Evolutionary conservation across 1,140 invertebrate genomes (phyloP).

Genomic region (Diorhabda carinulata): DNA sequence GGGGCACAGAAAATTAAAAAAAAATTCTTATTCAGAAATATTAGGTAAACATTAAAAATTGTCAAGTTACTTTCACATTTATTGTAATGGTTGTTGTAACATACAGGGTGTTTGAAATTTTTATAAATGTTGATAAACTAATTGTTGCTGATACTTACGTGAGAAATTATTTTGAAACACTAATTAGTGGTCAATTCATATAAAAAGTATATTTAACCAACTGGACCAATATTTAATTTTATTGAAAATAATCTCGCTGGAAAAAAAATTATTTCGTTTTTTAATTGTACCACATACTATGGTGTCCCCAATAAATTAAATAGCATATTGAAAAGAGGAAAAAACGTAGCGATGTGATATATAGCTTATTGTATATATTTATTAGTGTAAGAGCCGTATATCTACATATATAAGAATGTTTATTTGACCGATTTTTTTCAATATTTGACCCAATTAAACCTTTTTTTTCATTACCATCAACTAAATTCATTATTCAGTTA

Average conservation of each 20-base stretch:
- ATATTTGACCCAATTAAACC: not conserved
- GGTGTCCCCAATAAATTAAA: constrained; percentile 22
- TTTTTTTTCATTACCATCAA: not conserved
- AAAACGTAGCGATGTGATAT: constrained; percentile 37
- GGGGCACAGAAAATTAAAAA: too few relatives aligned
- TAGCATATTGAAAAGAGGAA: constrained; percentile 23
- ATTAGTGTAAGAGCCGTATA: constrained; percentile 31
- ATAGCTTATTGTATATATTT: constrained; percentile 39
- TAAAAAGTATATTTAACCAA: not conserved
- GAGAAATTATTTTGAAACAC: not conserved
- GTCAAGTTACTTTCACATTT: too few relatives aligned
- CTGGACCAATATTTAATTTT: constrained; percentile 24
- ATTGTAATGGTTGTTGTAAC: too few relatives aligned
- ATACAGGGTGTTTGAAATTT: too few relatives aligned
- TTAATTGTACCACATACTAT: constrained; percentile 9
- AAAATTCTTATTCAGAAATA: too few relatives aligned
- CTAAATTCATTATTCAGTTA: not conserved
- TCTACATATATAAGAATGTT: constrained; percentile 5
- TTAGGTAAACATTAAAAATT: too few relatives aligned
- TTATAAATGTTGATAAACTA: too few relatives aligned
- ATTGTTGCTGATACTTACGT: too few relatives aligned
- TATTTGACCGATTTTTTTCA: not conserved
- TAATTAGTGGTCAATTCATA: constrained; percentile 4
- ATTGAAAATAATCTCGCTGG: not conserved
- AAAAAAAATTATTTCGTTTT: constrained; percentile 5